phyloP scores from a whole-genome alignment of 2,113 vertebrate species.

The Phocoena sinus region DNA sequence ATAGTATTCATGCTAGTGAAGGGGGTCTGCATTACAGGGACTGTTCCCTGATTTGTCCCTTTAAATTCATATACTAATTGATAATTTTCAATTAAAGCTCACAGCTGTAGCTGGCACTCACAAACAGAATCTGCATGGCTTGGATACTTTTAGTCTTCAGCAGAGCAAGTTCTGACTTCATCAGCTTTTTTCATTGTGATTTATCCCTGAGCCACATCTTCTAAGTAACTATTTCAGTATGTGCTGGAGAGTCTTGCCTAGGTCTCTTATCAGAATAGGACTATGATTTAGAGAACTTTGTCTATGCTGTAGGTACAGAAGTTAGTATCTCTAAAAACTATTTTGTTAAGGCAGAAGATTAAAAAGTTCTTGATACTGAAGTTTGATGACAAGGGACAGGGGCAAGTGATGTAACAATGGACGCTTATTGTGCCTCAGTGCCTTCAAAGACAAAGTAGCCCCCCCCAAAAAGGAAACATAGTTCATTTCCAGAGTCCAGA shows the following conservation, averaged over 20 bases:
- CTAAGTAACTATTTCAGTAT: constrained; percentile 18
- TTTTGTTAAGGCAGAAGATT: background rate
- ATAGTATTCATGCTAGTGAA: background rate
- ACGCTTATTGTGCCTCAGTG: background rate
- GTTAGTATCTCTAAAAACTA: background rate
- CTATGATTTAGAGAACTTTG: background rate
- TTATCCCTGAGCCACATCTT: background rate
- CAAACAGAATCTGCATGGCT: background rate
- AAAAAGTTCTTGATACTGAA: background rate
- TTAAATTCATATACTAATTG: background rate
- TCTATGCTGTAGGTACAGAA: background rate
- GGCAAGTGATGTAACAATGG: background rate
- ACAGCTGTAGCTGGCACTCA: background rate
- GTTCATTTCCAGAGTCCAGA: background rate
- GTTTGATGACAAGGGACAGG: background rate
- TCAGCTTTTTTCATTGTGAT: background rate
- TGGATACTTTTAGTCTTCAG: background rate
- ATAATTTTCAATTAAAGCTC: background rate
- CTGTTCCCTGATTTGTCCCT: background rate
- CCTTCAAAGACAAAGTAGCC: constrained; percentile 37
- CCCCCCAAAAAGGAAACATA: background rate
- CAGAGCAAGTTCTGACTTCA: background rate
- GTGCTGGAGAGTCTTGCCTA: background rate
- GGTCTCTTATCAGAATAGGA: background rate
- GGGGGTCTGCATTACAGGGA: background rate